Base-by-base conservation (phyloP, 2,888 invertebrate species). In the Pimpla rufipes region DNA sequence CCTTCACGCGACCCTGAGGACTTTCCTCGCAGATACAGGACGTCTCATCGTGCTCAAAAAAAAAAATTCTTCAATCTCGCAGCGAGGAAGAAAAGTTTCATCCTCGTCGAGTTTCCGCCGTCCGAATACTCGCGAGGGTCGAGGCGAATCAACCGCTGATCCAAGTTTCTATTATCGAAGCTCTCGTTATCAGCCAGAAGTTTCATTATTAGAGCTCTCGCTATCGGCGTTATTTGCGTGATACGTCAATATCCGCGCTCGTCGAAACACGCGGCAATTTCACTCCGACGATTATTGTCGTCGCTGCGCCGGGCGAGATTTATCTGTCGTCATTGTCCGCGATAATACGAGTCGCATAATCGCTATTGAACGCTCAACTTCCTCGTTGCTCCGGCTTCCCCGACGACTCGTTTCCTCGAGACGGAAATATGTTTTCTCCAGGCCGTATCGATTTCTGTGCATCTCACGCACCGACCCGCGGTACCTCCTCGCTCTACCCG, bases 381-480 rank as follows among this genome's bases (percentile, higher is more conserved):
- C 11, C 57, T 59, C 45, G 10, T 59, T 21, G 5, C 29, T 37
- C 2, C 42, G 55, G 23, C 47, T 68, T 52, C 42, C 21, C 18
- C 68, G 67, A 45, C 47, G 35, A 68, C 47, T 52, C 68, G 52
- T 77, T 77, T 77, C 77, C 77, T 35, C 68, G 47, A 47, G 47
- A 68, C 77, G 77, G 77, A 78, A 70, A 68, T 68, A 59, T 59
- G 59, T 68, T 68, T 77, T 78, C 74, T 47, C 62, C 59, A 47
- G 21, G 37, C 29, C 66, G 37, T 78, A 78, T 78, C 78, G 78
- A 78, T 78, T 78, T 78, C 78, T 16, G 66, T 29, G 35, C 16
- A 66, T 55, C 29, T 64, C 52, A 13, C 16, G 35, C 35, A n/a
- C 13, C 21, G 21, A n/a, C 37, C 11, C 68, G 29, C 10, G 11